A percentile compares a stretch with the other conserved stretches of the same genome.
Conservation (phyloP, 2,113 vertebrate species). For the Ammospiza nelsoni region DNA sequence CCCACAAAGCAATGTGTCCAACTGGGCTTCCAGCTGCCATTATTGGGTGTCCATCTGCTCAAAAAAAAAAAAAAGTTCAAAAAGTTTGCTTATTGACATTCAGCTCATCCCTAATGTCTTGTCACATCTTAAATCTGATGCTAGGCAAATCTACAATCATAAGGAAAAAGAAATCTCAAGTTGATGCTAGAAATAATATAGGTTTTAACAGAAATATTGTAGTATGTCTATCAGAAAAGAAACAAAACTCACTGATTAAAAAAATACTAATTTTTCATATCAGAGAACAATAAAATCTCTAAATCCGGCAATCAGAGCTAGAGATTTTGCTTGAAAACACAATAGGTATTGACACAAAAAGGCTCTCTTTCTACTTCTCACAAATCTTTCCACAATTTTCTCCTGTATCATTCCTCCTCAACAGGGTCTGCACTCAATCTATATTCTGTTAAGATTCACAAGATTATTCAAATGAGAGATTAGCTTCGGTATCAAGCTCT, state of each 20-base stretch:
- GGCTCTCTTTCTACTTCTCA: background rate
- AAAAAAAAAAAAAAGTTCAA: background rate
- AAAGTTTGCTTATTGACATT: background rate
- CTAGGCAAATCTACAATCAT: background rate
- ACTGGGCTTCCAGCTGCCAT: slow-evolving; percentile 91
- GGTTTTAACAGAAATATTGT: background rate
- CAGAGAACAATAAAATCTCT: background rate
- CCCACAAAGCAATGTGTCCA: slow-evolving; percentile 96
- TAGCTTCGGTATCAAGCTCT: background rate
- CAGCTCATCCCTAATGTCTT: background rate
- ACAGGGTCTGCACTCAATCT: background rate
- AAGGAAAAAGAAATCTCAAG: background rate
- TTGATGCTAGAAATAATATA: background rate
- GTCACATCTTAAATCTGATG: background rate
- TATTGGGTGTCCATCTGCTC: slow-evolving; percentile 88
- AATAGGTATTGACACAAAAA: background rate
- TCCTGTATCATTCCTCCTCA: background rate
- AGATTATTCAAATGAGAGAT: background rate
- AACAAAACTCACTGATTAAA: background rate
- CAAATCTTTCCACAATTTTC: background rate
- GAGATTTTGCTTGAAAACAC: background rate
- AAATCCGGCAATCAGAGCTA: background rate
- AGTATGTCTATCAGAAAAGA: background rate
- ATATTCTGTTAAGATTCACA: background rate
- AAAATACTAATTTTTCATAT: background rate